phyloP scores from a whole-genome alignment of 2,797 vertebrate species.

The Chlorospingus semifuscus region DNA sequence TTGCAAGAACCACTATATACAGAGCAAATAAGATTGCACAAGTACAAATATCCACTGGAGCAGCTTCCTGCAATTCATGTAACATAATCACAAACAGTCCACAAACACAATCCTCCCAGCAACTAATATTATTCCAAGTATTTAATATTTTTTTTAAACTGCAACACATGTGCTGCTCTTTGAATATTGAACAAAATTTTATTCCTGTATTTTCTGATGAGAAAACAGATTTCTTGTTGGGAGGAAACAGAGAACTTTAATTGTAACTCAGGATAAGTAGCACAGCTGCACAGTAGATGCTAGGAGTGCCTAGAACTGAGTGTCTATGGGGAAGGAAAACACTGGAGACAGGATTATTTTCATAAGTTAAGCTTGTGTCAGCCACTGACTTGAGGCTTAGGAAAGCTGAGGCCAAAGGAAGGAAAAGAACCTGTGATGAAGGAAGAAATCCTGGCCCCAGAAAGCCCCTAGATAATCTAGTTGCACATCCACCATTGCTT shows the following conservation, averaged over 20 bases:
- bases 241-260: neutral
- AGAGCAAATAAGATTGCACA: slow-evolving; percentile 68
- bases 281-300: neutral
- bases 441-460: neutral
- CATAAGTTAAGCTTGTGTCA: neutral
- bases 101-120: slow-evolving; percentile 17
- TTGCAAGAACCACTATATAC: slow-evolving; percentile 43
- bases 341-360: neutral
- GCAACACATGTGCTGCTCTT: neutral
- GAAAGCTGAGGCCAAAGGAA: neutral
- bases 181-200: neutral
- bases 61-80: slow-evolving; percentile 44
- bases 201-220: neutral
- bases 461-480: no score
- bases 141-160: slow-evolving; percentile 20
- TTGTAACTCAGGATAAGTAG: neutral
- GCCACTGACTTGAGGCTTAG: rapidly evolving
- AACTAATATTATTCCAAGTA: neutral
- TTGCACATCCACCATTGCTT: neutral
- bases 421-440: no score
- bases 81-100: slow-evolving; percentile 64
- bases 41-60: slow-evolving; percentile 57
- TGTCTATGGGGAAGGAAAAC: neutral
- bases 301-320: neutral
- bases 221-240: neutral